A percentile compares a stretch with the other conserved stretches of the same genome.
Evolutionary conservation across 1,140 invertebrate species (phyloP).

Genomic region (Berghia stephanieae): DNA sequence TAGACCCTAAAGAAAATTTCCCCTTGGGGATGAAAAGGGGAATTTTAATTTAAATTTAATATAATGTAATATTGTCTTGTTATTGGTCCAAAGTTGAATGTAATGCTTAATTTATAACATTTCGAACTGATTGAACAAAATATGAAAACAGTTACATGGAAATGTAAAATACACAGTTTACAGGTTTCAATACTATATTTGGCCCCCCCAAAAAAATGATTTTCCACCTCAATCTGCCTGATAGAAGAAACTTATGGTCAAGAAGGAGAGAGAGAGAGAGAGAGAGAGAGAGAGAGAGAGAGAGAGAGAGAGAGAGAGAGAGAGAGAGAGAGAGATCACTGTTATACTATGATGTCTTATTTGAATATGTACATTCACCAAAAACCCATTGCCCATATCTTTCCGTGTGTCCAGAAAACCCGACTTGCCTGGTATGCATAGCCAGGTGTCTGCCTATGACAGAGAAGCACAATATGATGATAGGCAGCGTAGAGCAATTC

Average conservation of each 20-base stretch:
- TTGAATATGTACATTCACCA: no score
- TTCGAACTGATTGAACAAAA: neutral
- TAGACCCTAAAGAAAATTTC: no score
- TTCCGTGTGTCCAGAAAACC: conserved; percentile 11
- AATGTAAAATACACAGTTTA: neutral
- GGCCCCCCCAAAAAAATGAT: neutral
- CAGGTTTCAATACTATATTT: neutral
- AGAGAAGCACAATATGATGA: conserved; percentile 20
- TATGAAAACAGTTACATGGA: neutral
- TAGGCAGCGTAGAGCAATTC: conserved; percentile 19
- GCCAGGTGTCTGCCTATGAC: conserved; percentile 10
- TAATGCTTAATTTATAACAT: no score
- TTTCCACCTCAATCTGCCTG: neutral
- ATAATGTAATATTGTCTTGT: no score
- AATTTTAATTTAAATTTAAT: no score
- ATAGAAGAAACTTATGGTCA: neutral
- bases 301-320: conserved; percentile 18
- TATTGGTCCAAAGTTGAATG: no score
- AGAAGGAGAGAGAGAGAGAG: neutral
- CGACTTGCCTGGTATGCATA: conserved; percentile 26
- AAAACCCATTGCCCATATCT: no score
- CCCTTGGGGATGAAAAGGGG: no score
- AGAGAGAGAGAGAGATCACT: conserved; percentile 19
- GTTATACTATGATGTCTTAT: no score
- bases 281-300: neutral